Conservation (phyloP, 92 coral and sea anemone species). For the Zoanthus solanderi region DNA sequence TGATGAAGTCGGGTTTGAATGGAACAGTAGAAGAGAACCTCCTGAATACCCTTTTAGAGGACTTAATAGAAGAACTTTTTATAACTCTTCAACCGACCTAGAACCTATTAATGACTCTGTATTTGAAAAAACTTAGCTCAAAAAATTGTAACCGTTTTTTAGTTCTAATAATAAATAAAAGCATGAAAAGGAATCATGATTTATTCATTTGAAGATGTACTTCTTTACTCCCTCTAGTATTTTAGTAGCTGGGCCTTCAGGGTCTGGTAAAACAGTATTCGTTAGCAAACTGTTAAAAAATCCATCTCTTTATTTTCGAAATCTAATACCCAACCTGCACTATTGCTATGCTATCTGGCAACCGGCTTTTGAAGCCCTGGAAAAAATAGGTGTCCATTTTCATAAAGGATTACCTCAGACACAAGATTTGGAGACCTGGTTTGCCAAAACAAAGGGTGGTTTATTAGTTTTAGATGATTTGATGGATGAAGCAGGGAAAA, state of each 20-base stretch:
- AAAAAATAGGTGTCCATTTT: neutral
- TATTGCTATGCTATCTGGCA: neutral
- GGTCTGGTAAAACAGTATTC: neutral
- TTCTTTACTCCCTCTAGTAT: neutral
- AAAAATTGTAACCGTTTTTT: too few relatives aligned
- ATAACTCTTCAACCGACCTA: too few relatives aligned
- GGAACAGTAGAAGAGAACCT: too few relatives aligned
- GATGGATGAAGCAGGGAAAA: constrained; percentile 15
- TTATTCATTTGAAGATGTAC: too few relatives aligned
- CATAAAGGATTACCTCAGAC: neutral
- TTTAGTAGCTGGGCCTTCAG: neutral
- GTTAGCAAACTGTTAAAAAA: neutral
- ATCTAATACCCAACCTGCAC: neutral
- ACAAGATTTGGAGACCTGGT: neutral
- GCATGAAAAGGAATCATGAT: neutral
- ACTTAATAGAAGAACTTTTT: too few relatives aligned
- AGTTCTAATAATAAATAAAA: too few relatives aligned
- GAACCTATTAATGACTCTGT: too few relatives aligned
- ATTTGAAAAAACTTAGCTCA: too few relatives aligned
- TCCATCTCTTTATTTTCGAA: neutral
- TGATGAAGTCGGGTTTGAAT: too few relatives aligned
- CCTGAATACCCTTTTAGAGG: too few relatives aligned
- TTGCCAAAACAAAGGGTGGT: neutral
- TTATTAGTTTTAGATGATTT: constrained; percentile 25
- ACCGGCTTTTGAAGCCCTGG: neutral